These are phyloP conservation scores for Pangasianodon hypophthalmus DNA, from an alignment of 2,113 vertebrate species.

Conservation along the genomic window DNA sequence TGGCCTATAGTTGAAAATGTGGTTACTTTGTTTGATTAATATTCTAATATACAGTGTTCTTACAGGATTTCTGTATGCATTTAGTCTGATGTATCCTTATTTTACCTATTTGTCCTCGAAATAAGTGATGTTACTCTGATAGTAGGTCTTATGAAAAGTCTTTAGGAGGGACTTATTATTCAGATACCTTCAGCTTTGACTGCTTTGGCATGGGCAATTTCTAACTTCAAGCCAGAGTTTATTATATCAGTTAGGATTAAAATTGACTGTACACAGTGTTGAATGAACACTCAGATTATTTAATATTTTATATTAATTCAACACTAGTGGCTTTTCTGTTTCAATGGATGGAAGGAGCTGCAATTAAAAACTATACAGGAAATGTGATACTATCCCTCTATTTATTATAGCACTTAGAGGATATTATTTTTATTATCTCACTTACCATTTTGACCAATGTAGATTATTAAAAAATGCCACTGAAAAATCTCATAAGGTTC, in stretches of 20 bases:
- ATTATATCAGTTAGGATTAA: conserved; percentile 61
- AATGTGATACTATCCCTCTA: neutral
- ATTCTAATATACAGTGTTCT: neutral
- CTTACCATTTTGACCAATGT: neutral
- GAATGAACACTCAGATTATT: neutral
- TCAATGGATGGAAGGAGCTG: conserved; percentile 36
- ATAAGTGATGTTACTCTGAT: neutral
- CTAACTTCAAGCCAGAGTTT: conserved; percentile 55
- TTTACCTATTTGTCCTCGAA: neutral
- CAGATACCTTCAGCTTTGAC: conserved; percentile 58
- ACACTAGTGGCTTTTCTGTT: conserved; percentile 20
- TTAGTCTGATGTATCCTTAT: neutral
- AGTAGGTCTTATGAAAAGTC: conserved; percentile 30
- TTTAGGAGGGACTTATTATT: conserved; percentile 58
- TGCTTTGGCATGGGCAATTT: conserved; percentile 58
- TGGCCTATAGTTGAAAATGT: neutral
- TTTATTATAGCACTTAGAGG: neutral
- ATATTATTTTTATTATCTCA: neutral
- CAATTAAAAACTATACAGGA: conserved; percentile 24
- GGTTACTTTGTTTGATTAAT: neutral
- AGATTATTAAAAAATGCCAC: neutral
- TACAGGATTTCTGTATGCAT: neutral
- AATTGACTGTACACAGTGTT: neutral
- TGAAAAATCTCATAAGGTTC: neutral
- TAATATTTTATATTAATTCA: neutral